A percentile compares a stretch with the other conserved stretches of the same genome.
These are phyloP conservation scores for Paradoxurus hermaphroditus DNA, from an alignment of 2,113 vertebrate species.

Conservation along the genomic window DNA sequence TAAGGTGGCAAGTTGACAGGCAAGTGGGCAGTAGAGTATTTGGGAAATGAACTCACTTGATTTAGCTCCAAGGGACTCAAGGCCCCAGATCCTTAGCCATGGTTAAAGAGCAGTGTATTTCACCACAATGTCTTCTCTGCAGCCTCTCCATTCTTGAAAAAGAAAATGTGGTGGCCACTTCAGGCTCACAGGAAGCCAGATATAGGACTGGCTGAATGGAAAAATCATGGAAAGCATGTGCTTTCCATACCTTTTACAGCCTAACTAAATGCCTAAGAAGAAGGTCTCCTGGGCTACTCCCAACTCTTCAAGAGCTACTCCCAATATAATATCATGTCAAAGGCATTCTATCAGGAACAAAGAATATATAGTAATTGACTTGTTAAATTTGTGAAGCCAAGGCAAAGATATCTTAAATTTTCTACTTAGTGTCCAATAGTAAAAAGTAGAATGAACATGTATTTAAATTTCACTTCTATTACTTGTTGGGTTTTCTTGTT, in stretches of 20 bases:
- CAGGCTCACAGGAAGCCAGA: neutral
- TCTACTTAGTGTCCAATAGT: neutral
- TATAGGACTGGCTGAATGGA: neutral
- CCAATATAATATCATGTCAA: neutral
- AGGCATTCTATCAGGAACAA: neutral
- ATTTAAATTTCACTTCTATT: neutral
- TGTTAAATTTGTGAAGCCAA: neutral
- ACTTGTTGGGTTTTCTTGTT: neutral
- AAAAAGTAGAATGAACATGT: neutral
- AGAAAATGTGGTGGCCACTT: neutral
- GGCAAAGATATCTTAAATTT: neutral
- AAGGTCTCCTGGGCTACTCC: neutral
- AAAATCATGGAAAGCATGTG: neutral
- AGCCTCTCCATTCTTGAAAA: neutral
- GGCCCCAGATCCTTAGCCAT: neutral
- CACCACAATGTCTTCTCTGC: neutral
- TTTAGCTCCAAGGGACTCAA: neutral
- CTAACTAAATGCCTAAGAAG: neutral
- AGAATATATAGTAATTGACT: neutral
- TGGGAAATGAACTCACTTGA: neutral
- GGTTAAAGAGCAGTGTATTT: neutral
- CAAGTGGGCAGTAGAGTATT: neutral
- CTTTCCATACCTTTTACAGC: neutral
- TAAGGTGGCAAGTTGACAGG: neutral
- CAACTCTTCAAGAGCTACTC: neutral